These are phyloP conservation scores for Malurus elegans DNA, from an alignment of 2,113 vertebrate genomes.

Conservation along the genomic window DNA sequence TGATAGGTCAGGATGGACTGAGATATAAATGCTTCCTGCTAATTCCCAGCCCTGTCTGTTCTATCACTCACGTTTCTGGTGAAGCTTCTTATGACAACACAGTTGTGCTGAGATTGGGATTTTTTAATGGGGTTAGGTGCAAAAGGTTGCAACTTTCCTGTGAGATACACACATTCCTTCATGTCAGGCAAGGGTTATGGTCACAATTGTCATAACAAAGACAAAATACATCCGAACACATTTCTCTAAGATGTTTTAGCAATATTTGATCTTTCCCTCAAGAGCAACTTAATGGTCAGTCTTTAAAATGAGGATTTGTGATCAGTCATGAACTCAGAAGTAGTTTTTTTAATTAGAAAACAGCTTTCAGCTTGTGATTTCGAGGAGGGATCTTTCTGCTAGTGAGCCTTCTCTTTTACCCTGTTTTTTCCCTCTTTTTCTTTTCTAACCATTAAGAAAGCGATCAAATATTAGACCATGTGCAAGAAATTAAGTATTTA, in stretches of 20 bases:
- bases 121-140: constrained; percentile 2
- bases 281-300: neutral
- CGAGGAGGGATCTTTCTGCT: neutral
- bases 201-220: constrained; percentile 10
- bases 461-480: neutral
- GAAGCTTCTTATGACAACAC: constrained; percentile 3
- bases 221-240: neutral
- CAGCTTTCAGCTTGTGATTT: constrained; percentile 26
- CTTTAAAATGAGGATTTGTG: constrained; percentile 1
- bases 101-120: constrained; percentile 18
- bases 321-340: constrained; percentile 31
- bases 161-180: constrained; percentile 22
- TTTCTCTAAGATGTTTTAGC: neutral
- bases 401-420: neutral
- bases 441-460: neutral
- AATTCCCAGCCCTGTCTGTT: constrained; percentile 13
- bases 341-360: constrained; percentile 18
- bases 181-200: neutral
- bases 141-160: constrained; percentile 53
- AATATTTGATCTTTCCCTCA: neutral
- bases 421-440: neutral
- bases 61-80: neutral
- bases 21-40: constrained; percentile 25
- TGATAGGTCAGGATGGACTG: neutral
- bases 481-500: constrained; percentile 1